Base-by-base conservation (phyloP, 2,113 vertebrate genomes). In the Ploceus nigricollis region DNA sequence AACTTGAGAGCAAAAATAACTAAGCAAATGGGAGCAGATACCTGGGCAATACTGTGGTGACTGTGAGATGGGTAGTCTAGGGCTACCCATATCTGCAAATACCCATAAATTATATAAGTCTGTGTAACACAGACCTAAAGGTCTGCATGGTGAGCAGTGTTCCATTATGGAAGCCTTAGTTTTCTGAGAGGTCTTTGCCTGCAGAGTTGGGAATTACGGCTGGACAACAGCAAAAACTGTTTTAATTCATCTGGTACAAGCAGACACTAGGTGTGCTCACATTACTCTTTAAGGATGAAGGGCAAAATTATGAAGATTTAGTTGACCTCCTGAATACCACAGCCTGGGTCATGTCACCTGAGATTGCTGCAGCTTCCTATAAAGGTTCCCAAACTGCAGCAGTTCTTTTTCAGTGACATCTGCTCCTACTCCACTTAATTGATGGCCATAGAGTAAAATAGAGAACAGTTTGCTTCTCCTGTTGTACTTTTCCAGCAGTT, bases 151-250 rank as follows among this genome's bases (percentile, higher is more conserved):
- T 79, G 16, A 65, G 15, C 20, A 47, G 18, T 1, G 6, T 22
- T 24, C 30, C 3, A 1, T 50, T 54, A 13, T 2, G 2, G 24
- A 11, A 73, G 10, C 15, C 7, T 58, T 69, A 3, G 0, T 70
- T 80, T 79, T 79, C 27, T 56, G 5, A 60, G 31, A 7, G 3
- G 6, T 40, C 20, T 58, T 72, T 69, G 23, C 16, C 17, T 82
- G 17, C 8, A 18, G 39, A 82, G 5, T 31, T 37, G 28, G 15
- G 20, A 91, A 42, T 25, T 58, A 42, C 30, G 79, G 16, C 51
- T 78, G 22, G 71, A 71, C 31, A 76, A 13, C 31, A 66, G 25
- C 25, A 58, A 69, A 72, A 17, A 14, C 10, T 25, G 1, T 53
- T 69, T 69, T 72, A 87, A 76, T 37, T 76, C 28, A 24, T 7